Evolutionary conservation across 2,888 invertebrate species (phyloP), one percentile per base, ranked within the genome.

Genomic region (Bellardia pandia): DNA sequence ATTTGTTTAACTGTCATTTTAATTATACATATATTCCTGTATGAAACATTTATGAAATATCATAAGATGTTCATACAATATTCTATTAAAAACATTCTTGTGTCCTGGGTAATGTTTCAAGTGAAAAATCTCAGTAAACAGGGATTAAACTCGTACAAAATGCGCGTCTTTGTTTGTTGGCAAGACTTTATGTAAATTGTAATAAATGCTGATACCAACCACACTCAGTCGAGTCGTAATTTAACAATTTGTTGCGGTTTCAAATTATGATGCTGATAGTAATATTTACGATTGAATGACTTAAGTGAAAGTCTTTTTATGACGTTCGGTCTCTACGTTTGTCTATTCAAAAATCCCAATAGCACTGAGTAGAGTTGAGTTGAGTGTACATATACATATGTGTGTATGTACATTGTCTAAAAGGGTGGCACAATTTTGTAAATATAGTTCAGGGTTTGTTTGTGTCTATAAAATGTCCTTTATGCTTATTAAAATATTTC

Each of bases 221-320:
- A 86, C 81, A 86, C 80, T 75, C 56, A 53, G 23, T 71, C 33
- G 23, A 23, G 23, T 81, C 81, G 78, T 91, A 91, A 92, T 92
- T 91, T 90, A 90, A 89, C 91, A 91, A 92, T 92, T 92, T 91
- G 92, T 91, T 91, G 91, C 91, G 92, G 92, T 91, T 91, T 90
- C 88, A 90, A 90, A 90, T 91, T 90, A 91, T 91, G 90, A 90
- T 90, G 90, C 89, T 89, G 90, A 90, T 90, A 90, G 88, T 86
- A 87, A 88, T 84, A 89, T 90, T 89, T 89, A 89, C 85, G 77
- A 78, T 58, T 51, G 53, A 40, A 62, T 53, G 42, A 62, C 71
- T 56, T 23, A 23, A 23, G 23, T 37, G 2, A 48, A 37, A 14
- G 64, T 16, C 40, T 62, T 6, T 37, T 37, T 60, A 37, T 42